Base-by-base conservation (phyloP, 2,113 vertebrate genomes). In the Cyprinodon tularosa region DNA sequence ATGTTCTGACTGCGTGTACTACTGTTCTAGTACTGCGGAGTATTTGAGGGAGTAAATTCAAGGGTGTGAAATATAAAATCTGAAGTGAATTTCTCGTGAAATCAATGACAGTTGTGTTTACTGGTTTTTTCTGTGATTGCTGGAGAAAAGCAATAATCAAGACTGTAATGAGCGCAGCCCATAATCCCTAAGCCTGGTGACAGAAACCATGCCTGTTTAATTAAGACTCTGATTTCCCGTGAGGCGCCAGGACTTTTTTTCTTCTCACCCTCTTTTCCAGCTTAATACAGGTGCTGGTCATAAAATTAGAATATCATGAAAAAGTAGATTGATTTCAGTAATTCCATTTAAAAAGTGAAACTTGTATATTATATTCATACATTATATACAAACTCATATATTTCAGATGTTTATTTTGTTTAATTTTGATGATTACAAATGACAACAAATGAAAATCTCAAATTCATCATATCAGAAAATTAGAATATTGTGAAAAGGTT, bases 141-240 rank as follows among this genome's bases (percentile, higher is more conserved):
- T 71, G 61, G 72, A 71, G 83, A 89, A 88, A 82, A 87, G 88
- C 87, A 93, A 89, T 91, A 91, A 92, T 91, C 90, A 89, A 83
- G 76, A 78, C 80, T 72, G 66, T 91, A 92, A 92, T 89, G 86
- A 91, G 86, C 48, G 29, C 70, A 77, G 74, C 86, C 62, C 78
- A 71, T 87, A 90, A 90, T 90, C 83, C 86, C 83, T 68, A 77
- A 36, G 84, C 87, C 88, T 67, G 83, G 84, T 91, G 89, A 87
- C 89, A 90, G 88, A 88, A 89, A 91, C 48, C 88, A 89, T 87
- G 85, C 80, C 80, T 77, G 86, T 85, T 91, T 92, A 89, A 93
- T 93, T 91, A 91, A 91, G 85, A 82, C 77, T 10, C 81, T 92
- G 89, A 93, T 93, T 93, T 93, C 91, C 91, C 93, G 86, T 4